Evolutionary conservation across 2,797 vertebrate genomes (phyloP).

Genomic region (Takifugu ocellatus): DNA sequence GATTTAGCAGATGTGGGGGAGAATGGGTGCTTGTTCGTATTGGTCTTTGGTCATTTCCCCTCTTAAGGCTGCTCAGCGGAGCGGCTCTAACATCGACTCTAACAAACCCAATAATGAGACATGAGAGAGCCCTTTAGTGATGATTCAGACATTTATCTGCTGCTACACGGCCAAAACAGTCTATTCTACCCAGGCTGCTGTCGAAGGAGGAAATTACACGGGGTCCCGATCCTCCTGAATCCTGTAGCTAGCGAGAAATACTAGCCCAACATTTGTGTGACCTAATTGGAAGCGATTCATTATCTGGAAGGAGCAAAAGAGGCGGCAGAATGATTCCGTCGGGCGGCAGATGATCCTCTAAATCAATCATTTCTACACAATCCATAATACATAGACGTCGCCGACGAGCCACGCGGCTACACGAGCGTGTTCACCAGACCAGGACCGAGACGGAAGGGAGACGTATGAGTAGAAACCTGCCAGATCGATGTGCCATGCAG

Average conservation of each 20-base stretch:
- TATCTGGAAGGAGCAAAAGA: constrained; percentile 37
- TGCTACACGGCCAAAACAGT: constrained; percentile 45
- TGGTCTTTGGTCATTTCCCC: constrained; percentile 66
- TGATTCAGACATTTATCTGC: constrained; percentile 54
- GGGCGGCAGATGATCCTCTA: constrained; percentile 62
- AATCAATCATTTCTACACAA: constrained; percentile 70
- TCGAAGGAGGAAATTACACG: constrained; percentile 28
- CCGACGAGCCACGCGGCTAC: constrained; percentile 25
- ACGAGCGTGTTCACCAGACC: no score
- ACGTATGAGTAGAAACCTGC: constrained; percentile 38
- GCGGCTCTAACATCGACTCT: constrained; percentile 56
- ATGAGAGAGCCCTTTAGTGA: constrained; percentile 58
- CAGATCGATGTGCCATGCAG: constrained; percentile 24
- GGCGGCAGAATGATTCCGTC: constrained; percentile 16
- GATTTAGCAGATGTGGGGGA: constrained; percentile 29
- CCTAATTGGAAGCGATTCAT: constrained; percentile 49
- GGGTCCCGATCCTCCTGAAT: constrained; percentile 27
- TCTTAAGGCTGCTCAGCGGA: constrained; percentile 65
- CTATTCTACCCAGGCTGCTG: constrained; percentile 23
- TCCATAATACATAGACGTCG: constrained; percentile 57
- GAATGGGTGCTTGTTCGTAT: constrained; percentile 50
- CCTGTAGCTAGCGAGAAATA: constrained; percentile 25
- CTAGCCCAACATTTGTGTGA: constrained; percentile 32
- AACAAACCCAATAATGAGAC: constrained; percentile 67
- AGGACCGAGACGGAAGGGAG: constrained; percentile 29